Percentiles rank a stretch among this genome's conserved stretches.
phyloP scores from a whole-genome alignment of 2,113 vertebrate species.

The Zosterops pallidus region DNA sequence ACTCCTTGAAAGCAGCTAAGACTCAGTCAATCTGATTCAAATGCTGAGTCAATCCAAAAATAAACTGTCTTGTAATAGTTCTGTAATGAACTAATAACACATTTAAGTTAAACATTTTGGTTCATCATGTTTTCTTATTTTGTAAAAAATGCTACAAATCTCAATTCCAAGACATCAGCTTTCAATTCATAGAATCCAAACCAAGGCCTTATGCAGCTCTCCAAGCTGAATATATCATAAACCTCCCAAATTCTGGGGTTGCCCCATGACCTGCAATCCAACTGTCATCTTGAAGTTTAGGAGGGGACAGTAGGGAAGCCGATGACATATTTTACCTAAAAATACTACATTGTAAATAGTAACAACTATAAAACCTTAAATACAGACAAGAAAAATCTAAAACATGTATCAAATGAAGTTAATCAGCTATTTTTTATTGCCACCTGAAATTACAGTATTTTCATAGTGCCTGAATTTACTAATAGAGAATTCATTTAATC shows the following conservation, averaged over 20 bases:
- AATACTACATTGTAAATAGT: neutral
- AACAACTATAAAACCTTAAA: neutral
- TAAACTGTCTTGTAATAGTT: neutral
- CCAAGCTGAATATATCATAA: fast-evolving
- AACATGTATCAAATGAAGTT: neutral
- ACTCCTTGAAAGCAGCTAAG: neutral
- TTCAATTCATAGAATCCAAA: neutral
- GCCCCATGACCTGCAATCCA: neutral
- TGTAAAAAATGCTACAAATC: neutral
- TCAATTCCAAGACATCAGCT: neutral
- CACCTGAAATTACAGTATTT: neutral
- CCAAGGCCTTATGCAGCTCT: neutral
- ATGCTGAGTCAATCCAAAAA: neutral
- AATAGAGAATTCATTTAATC: neutral
- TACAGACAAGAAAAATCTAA: neutral
- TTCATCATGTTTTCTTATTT: neutral
- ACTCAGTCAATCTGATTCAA: neutral
- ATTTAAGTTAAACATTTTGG: neutral
- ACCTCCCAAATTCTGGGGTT: neutral
- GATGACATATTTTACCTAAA: neutral
- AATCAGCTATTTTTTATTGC: neutral
- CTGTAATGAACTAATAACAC: neutral
- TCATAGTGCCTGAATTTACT: neutral
- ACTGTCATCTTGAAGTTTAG: neutral
- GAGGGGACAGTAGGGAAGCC: fast-evolving